These are phyloP conservation scores for Pachycephus smyrnensis DNA, from an alignment of 2,888 invertebrate species.

Conservation along the genomic window DNA sequence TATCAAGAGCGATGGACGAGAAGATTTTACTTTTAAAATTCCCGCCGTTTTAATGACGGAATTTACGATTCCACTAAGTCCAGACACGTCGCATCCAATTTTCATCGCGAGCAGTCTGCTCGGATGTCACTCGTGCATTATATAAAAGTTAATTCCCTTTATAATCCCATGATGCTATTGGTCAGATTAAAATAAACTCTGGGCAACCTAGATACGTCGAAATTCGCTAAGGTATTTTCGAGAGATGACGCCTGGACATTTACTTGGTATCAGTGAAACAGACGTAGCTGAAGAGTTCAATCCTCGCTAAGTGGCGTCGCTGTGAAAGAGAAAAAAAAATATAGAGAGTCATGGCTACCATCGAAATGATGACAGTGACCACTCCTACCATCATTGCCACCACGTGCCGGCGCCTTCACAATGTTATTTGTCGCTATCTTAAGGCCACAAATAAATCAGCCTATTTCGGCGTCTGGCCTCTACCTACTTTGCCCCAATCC, in stretches of 20 bases:
- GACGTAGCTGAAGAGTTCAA: not conserved
- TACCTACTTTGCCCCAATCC: not conserved
- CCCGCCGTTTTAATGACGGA: not conserved
- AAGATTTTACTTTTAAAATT: not conserved
- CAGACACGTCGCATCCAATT: not conserved
- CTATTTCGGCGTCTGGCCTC: not conserved
- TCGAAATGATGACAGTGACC: not conserved
- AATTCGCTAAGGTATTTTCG: not conserved
- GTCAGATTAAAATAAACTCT: constrained; percentile 5
- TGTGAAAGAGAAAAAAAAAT: not conserved
- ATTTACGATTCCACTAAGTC: not conserved
- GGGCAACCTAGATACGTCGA: not conserved
- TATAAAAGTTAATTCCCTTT: constrained; percentile 30
- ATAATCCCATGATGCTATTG: constrained; percentile 29
- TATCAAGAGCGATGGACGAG: not conserved
- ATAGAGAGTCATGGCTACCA: not conserved
- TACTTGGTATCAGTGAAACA: not conserved
- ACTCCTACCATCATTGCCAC: not conserved
- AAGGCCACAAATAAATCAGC: not conserved
- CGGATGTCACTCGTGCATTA: constrained; percentile 17
- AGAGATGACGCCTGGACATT: not conserved
- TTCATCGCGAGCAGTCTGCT: not conserved
- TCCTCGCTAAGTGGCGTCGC: not conserved
- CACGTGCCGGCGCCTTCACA: not conserved
- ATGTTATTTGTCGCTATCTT: not conserved